Conservation (phyloP, 2,113 vertebrate species). For the Cynocephalus volans region DNA sequence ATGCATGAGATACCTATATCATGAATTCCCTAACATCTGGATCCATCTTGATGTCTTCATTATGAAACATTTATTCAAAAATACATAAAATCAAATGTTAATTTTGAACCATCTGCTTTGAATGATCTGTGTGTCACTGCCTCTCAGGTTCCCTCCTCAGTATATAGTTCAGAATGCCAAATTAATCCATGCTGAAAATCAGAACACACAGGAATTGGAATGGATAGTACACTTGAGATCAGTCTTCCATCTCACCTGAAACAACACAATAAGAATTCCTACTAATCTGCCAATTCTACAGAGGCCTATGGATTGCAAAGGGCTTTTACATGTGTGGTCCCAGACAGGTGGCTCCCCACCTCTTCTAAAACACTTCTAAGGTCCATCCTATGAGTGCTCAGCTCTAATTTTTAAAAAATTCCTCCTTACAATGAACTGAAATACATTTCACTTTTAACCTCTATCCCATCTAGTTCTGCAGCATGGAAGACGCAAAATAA, state of each 20-base stretch:
- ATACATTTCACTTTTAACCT: neutral
- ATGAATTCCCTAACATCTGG: neutral
- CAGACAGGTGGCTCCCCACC: neutral
- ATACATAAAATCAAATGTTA: neutral
- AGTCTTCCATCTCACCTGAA: neutral
- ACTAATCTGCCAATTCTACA: neutral
- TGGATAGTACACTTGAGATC: neutral
- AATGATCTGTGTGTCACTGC: neutral
- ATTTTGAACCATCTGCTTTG: neutral
- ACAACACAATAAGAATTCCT: neutral
- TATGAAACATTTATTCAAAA: neutral
- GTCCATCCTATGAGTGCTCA: neutral
- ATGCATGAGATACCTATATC: neutral
- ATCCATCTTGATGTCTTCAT: neutral
- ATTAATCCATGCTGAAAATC: neutral
- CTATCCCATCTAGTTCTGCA: neutral
- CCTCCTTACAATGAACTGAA: neutral
- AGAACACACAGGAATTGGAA: neutral
- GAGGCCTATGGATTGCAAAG: neutral
- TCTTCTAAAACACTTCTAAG: neutral
- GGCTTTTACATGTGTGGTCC: neutral
- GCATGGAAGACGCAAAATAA: neutral
- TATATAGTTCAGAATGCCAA: neutral
- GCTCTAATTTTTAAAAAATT: neutral
- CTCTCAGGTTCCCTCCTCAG: neutral